Evolutionary conservation across 2,888 invertebrate species (phyloP).

Genomic region (Calameuta pallipes): DNA sequence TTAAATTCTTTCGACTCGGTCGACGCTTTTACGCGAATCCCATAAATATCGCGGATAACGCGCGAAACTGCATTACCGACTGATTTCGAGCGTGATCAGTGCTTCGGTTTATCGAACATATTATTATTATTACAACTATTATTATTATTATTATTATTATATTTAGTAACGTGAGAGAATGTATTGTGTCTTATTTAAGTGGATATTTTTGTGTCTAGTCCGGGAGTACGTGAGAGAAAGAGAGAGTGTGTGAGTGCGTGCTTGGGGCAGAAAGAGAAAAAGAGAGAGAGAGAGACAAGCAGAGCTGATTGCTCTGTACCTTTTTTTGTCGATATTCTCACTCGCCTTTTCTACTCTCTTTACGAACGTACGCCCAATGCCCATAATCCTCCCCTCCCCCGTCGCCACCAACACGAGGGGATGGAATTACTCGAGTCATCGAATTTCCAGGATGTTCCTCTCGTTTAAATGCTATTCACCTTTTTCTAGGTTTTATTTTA

Average conservation of each 20-base stretch:
- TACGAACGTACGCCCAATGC: not conserved
- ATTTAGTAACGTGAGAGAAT: conserved; percentile 40
- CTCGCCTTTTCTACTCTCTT: not conserved
- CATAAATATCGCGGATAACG: not conserved
- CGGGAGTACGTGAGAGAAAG: conserved; percentile 36
- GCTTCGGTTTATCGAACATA: conserved; percentile 18
- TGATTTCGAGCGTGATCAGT: not conserved
- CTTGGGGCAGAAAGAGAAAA: not conserved
- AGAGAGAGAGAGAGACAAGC: not conserved
- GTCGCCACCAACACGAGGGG: not conserved
- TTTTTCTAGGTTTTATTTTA: conserved; percentile 8
- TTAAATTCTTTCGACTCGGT: not conserved
- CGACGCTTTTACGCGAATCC: not conserved
- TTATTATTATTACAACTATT: conserved; percentile 37
- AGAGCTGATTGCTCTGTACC: not conserved
- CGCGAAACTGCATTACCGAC: not conserved
- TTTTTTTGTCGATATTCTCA: not conserved
- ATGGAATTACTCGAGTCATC: not conserved
- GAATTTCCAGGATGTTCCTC: not conserved
- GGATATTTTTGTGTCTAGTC: conserved; percentile 65
- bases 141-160: conserved; percentile 39
- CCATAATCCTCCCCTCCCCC: not conserved
- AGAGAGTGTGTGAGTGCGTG: not conserved
- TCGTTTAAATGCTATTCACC: not conserved
- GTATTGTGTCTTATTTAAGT: conserved; percentile 58